Base-by-base conservation (phyloP, 2,888 invertebrate species). In the Drosophila cyrtoloma region DNA sequence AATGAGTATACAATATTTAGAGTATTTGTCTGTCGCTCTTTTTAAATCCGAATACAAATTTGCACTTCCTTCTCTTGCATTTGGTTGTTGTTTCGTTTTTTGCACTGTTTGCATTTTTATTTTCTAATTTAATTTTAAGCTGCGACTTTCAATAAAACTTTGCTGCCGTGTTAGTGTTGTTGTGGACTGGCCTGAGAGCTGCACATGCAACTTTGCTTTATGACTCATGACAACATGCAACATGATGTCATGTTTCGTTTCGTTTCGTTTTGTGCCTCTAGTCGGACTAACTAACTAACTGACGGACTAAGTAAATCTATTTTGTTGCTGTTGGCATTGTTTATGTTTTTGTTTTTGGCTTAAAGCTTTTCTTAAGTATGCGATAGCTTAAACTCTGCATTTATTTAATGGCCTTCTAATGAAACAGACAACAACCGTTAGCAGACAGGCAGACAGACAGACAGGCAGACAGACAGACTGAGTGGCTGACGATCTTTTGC, bases 211-310 rank as follows among this genome's bases (percentile, higher is more conserved):
- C 90, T 75, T 76, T 90, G 90, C 84, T 88, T 88, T 88, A 88
- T 88, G 91, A 89, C 89, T 91, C 88, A 88, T 88, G 91, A 91
- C 91, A 91, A 88, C 88, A 88, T 91, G 88, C 88, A 88, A 88
- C 89, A 81, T 85, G 86, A 81, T 80, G 88, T 57, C 57, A 81
- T 80, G 58, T 91, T 90, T 74, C 77, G 72, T 72, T 81, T 62
- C 56, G 62, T 71, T 84, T 81, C 72, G 68, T 78, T 83, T 71
- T 81, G 73, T 82, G 68, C 69, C 67, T 63, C 58, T 61, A 63
- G 79, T 71, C 58, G 60, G 58, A 63, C 62, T 59, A 59, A 77
- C 81, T 71, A 61, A 74, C 74, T 75, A 50, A 74, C 76, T 78
- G 58, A 79, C 66, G 76, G 65, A 81, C 78, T 81, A 81, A 81